Evolutionary conservation across 2,113 vertebrate species (phyloP), one percentile per base, ranked within the genome.

Genomic region (Phycodurus eques): DNA sequence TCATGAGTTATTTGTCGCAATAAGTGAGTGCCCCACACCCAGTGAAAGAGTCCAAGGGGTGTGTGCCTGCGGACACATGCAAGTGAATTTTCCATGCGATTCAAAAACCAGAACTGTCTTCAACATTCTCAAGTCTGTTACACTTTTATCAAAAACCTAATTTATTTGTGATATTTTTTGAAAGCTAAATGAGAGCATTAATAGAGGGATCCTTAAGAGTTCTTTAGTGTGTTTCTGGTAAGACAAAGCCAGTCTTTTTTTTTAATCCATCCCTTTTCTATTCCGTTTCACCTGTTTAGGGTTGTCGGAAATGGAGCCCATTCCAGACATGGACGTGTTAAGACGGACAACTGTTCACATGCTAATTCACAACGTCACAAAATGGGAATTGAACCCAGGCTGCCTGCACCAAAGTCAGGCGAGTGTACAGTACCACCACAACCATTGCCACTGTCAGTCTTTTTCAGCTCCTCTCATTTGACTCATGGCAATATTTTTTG

Each of bases 401-500:
- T 60, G 13, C 27, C 2, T 60, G 57, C 31, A 33, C 27, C 1
- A 33, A 60, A 33, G 59, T 61, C 15, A 61, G 59, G 14, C 15
- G 11, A 35, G 31, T 33, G 31, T 61, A 39, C 35, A 39, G 35
- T 39, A 19, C 59, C 59, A 61, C 15, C 2, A 61, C 31, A 61
- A 39, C 14, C 27, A 59, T 31, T 59, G 56, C 1, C n/a, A 31
- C 9, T 49, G 22, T 62, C 39, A 7, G n/a, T 76, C 57, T 9
- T 49, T 31, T 54, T 80, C 42, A 70, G 71, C 64, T 65, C 47
- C 56, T 62, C 20, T 68, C 27, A 76, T 56, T 66, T 68, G 35
- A 31, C 47, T 46, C 76, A 71, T 67, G 70, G 76, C 70, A 74
- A 70, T 65, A 27, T 66, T 44, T 62, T 78, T 57, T 68, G 35